These are phyloP conservation scores for Gallinago paraguaiae DNA, from an alignment of 2,113 vertebrate genomes.

Conservation along the genomic window DNA sequence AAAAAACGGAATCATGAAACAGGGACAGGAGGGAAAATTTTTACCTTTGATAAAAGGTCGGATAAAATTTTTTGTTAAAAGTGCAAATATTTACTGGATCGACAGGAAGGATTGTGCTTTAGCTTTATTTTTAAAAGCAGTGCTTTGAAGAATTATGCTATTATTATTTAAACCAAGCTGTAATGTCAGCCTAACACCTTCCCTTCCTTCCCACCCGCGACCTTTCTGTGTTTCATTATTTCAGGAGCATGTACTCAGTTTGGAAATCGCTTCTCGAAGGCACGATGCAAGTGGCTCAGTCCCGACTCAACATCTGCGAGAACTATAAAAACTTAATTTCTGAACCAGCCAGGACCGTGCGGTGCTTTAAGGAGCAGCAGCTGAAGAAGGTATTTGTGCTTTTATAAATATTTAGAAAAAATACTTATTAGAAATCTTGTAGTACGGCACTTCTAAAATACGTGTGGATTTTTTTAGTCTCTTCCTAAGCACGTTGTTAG, in stretches of 20 bases:
- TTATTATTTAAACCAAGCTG: rapidly evolving
- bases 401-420: not conserved
- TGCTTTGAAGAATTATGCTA: not conserved
- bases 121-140: not conserved
- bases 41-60: not conserved
- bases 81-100: not conserved
- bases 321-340: constrained; percentile 96
- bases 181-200: not conserved
- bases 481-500: rapidly evolving
- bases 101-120: not conserved
- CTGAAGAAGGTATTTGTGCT: constrained; percentile 86
- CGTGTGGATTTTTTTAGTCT: rapidly evolving
- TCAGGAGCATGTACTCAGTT: constrained; percentile 93
- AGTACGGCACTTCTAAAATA: not conserved
- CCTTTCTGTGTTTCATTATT: constrained; percentile 24
- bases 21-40: not conserved
- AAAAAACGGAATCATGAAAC: not conserved
- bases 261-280: constrained; percentile 96
- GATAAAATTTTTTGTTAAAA: not conserved
- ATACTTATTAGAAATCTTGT: rapidly evolving
- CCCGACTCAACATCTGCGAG: constrained; percentile 93
- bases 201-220: not conserved
- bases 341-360: constrained; percentile 92
- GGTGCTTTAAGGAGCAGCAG: constrained; percentile 96
- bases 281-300: constrained; percentile 94